These are phyloP conservation scores for Mastomys coucha DNA, from an alignment of 2,113 vertebrate genomes.

Conservation along the genomic window DNA sequence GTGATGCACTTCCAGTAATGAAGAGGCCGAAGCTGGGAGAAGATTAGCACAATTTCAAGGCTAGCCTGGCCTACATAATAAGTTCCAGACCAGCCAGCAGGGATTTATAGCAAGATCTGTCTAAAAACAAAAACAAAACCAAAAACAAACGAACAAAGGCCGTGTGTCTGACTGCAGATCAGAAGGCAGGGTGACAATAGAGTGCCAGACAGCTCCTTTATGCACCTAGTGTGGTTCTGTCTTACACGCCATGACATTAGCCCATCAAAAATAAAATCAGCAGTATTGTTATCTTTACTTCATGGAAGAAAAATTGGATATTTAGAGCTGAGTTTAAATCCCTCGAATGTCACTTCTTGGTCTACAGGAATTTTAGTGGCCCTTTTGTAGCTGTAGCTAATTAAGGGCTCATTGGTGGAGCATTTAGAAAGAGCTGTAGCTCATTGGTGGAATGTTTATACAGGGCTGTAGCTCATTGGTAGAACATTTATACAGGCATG, in stretches of 20 bases:
- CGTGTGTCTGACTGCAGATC: background rate
- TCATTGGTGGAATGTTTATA: too few species aligned
- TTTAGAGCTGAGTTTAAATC: slow-evolving; percentile 17
- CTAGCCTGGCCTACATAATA: background rate
- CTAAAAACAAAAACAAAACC: background rate
- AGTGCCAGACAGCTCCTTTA: background rate
- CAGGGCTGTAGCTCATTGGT: background rate
- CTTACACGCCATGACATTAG: background rate
- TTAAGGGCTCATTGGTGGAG: background rate
- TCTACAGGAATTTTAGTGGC: background rate
- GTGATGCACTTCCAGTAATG: too few species aligned
- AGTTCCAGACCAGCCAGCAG: background rate
- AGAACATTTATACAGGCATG: background rate
- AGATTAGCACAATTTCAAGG: background rate
- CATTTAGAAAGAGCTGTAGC: too few species aligned
- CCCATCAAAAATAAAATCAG: slow-evolving; percentile 34
- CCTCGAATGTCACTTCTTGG: background rate
- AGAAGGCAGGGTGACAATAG: background rate
- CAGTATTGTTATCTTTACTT: slow-evolving; percentile 2
- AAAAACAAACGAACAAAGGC: background rate
- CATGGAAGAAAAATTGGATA: slow-evolving; percentile 13
- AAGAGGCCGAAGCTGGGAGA: background rate
- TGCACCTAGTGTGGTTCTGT: background rate
- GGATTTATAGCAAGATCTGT: background rate
- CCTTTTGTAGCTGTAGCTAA: background rate